These are phyloP conservation scores for Scaptomyza parva DNA, from an alignment of 2,888 invertebrate genomes.

Conservation along the genomic window DNA sequence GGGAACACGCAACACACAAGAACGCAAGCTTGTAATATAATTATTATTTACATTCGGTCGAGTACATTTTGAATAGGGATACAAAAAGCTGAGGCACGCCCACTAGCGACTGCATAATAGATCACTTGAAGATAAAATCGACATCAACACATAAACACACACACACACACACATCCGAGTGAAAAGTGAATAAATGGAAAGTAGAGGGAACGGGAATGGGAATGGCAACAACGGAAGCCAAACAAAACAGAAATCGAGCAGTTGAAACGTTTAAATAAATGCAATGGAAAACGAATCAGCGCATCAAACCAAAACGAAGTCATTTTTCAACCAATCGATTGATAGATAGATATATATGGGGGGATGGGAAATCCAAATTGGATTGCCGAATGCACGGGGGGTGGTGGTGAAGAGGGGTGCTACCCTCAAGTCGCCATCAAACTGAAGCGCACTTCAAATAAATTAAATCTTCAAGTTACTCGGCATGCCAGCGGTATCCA, in stretches of 20 bases:
- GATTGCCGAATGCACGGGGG: conserved; percentile 29
- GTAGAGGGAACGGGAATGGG: conserved; percentile 4
- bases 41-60: conserved; percentile 46
- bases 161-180: conserved; percentile 13
- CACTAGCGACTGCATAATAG: conserved; percentile 55
- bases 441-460: conserved; percentile 68
- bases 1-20: conserved; percentile 5
- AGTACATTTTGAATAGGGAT: conserved; percentile 20
- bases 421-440: conserved; percentile 35
- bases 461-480: conserved; percentile 75
- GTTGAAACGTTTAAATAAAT: conserved; percentile 74
- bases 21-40: conserved; percentile 17
- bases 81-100: conserved; percentile 27
- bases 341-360: conserved; percentile 49
- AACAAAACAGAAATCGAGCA: conserved; percentile 60
- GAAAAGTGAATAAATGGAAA: conserved; percentile 12
- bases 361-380: conserved; percentile 31
- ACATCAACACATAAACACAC: conserved; percentile 28
- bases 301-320: conserved; percentile 59
- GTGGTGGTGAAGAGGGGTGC: not conserved
- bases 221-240: conserved; percentile 12
- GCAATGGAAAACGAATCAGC: conserved; percentile 65
- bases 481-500: conserved; percentile 45
- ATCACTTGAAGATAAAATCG: conserved; percentile 69
- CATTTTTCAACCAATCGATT: conserved; percentile 54